phyloP scores from a whole-genome alignment of 2,888 invertebrate genomes.

The Eutolmus rufibarbis region DNA sequence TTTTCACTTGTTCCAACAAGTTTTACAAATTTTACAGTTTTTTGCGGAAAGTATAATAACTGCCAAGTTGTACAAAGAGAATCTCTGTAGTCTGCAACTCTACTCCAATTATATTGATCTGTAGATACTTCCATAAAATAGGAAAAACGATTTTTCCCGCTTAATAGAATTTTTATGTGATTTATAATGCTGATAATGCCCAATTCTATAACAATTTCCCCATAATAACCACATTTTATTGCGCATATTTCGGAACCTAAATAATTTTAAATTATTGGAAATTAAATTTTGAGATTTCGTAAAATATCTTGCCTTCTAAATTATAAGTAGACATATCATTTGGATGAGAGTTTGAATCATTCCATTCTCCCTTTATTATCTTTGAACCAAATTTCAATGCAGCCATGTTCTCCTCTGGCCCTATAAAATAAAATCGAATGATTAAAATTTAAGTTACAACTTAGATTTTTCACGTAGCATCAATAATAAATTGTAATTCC shows the following conservation, averaged over 20 bases:
- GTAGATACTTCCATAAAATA: slow-evolving; percentile 80
- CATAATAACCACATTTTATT: slow-evolving; percentile 78
- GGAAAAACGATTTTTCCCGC: slow-evolving; percentile 81
- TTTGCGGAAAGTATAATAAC: slow-evolving; percentile 86
- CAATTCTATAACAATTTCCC: slow-evolving; percentile 86
- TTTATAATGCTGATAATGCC: slow-evolving; percentile 89
- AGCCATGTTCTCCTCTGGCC: slow-evolving; percentile 93
- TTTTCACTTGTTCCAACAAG: slow-evolving; percentile 90
- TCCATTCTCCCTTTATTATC: slow-evolving; percentile 89
- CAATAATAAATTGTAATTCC: no score
- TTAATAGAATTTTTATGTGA: slow-evolving; percentile 85
- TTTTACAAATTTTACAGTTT: slow-evolving; percentile 85
- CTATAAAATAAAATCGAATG: slow-evolving; percentile 60
- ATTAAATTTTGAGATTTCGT: background rate
- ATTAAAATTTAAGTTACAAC: no score
- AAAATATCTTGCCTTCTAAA: slow-evolving; percentile 80
- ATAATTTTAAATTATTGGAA: background rate
- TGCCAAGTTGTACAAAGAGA: slow-evolving; percentile 98
- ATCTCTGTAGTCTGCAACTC: slow-evolving; percentile 89
- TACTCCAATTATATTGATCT: slow-evolving; percentile 94
- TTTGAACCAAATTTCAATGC: slow-evolving; percentile 79
- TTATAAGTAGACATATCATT: slow-evolving; percentile 85
- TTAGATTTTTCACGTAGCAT: no score
- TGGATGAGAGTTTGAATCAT: slow-evolving; percentile 77
- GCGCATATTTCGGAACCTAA: slow-evolving; percentile 83